Conservation (phyloP, 2,888 invertebrate species). For the Phalera bucephala region DNA sequence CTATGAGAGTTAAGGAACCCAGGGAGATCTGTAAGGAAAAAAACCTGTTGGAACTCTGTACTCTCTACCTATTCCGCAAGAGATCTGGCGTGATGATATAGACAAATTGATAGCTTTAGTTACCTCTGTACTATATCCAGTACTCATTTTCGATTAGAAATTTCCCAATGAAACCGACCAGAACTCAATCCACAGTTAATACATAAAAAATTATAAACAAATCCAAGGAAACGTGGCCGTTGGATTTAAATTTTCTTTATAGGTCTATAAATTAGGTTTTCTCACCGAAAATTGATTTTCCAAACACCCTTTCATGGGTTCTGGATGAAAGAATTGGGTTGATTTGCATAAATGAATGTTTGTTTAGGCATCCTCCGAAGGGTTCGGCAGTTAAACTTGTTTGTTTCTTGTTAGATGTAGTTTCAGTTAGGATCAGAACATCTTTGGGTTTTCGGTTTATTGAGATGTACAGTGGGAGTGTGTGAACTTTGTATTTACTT, state of each 20-base stretch:
- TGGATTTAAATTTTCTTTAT: conserved; percentile 14
- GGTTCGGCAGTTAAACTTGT: neutral
- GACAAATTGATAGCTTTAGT: too few species aligned
- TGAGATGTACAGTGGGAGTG: neutral
- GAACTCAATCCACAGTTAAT: too few species aligned
- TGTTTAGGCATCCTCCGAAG: conserved; percentile 11
- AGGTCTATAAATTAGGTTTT: conserved; percentile 24
- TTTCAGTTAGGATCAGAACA: neutral
- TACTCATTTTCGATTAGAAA: too few species aligned
- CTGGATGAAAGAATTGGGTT: conserved; percentile 29
- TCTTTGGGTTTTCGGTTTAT: neutral
- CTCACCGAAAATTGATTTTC: conserved; percentile 30
- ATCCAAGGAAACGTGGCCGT: neutral
- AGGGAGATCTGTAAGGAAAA: too few species aligned
- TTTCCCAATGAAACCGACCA: too few species aligned
- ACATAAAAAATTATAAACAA: too few species aligned
- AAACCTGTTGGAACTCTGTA: too few species aligned
- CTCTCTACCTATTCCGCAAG: too few species aligned
- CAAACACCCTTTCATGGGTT: conserved; percentile 14
- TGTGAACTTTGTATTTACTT: too few species aligned
- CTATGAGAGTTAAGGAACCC: too few species aligned
- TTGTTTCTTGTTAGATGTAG: neutral
- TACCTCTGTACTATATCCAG: too few species aligned
- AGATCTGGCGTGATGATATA: too few species aligned
- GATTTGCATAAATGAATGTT: conserved; percentile 40